A percentile compares a stretch with the other conserved stretches of the same genome.
Conservation (phyloP, 2,888 invertebrate species). For the Apamea crenata region DNA sequence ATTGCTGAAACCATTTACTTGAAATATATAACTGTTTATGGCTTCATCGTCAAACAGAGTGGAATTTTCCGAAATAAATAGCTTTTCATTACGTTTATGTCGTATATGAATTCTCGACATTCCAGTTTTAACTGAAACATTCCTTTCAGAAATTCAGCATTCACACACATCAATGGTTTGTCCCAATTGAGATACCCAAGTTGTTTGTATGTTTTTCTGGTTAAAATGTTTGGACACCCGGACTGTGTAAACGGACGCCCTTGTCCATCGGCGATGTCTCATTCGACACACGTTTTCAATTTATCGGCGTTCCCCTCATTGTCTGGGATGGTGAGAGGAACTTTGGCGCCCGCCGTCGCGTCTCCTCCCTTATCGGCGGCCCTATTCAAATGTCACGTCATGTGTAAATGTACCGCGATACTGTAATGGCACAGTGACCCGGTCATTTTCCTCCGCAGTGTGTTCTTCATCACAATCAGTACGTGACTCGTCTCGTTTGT, state of each 20-base stretch:
- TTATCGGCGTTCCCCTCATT: slow-evolving; percentile 79
- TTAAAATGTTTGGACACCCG: slow-evolving; percentile 66
- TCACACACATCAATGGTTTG: not conserved
- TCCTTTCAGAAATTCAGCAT: not conserved
- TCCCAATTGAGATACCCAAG: slow-evolving; percentile 28
- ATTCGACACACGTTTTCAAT: slow-evolving; percentile 88
- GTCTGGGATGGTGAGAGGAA: slow-evolving; percentile 70
- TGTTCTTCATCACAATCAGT: slow-evolving; percentile 53
- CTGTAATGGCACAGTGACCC: slow-evolving; percentile 72
- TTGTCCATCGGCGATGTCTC: slow-evolving; percentile 71
- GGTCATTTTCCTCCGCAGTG: slow-evolving; percentile 55
- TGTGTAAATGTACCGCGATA: slow-evolving; percentile 72
- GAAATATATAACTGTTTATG: slow-evolving; percentile 13
- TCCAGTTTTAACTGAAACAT: not conserved
- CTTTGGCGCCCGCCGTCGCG: slow-evolving; percentile 75
- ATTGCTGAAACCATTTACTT: slow-evolving; percentile 1
- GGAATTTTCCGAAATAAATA: slow-evolving; percentile 11
- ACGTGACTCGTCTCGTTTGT: slow-evolving; percentile 37
- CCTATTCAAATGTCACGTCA: slow-evolving; percentile 79
- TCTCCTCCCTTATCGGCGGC: slow-evolving; percentile 76
- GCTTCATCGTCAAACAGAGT: not conserved
- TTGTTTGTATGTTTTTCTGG: slow-evolving; percentile 67
- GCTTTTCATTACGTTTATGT: not conserved
- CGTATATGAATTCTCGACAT: not conserved
- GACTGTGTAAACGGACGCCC: slow-evolving; percentile 65